A percentile compares a stretch with the other conserved stretches of the same genome.
Evolutionary conservation across 2,113 vertebrate species (phyloP).

Genomic region (Notothenia rossii): DNA sequence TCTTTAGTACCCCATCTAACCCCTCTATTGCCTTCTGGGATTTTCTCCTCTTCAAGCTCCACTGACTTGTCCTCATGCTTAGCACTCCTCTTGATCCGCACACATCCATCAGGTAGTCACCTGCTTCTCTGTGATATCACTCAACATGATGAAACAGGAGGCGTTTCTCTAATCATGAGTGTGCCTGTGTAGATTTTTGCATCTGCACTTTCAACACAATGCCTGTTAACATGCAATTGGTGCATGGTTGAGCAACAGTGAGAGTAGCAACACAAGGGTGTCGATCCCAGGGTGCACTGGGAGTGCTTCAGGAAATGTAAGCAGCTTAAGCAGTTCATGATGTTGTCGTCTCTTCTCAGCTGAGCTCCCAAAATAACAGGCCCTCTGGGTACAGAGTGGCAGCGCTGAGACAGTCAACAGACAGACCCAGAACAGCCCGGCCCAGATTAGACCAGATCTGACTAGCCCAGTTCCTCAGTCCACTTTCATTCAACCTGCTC

Average conservation of each 20-base stretch:
- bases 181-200: neutral
- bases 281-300: slow-evolving; percentile 70
- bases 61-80: slow-evolving; percentile 28
- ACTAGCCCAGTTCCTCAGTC: slow-evolving; percentile 62
- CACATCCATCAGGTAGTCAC: slow-evolving; percentile 35
- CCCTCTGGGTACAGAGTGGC: slow-evolving; percentile 73
- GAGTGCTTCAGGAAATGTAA: slow-evolving; percentile 80
- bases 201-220: neutral
- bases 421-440: slow-evolving; percentile 72
- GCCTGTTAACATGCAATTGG: slow-evolving; percentile 37
- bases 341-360: slow-evolving; percentile 81
- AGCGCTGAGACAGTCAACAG: slow-evolving; percentile 73
- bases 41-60: slow-evolving; percentile 39
- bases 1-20: slow-evolving; percentile 1
- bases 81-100: slow-evolving; percentile 3
- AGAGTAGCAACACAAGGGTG: slow-evolving; percentile 50
- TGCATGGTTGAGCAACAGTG: slow-evolving; percentile 51
- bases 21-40: neutral
- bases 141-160: slow-evolving; percentile 2
- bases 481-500: slow-evolving; percentile 53
- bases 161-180: neutral
- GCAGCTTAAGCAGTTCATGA: slow-evolving; percentile 78
- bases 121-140: slow-evolving; percentile 24
- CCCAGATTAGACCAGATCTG: slow-evolving; percentile 73
- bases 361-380: slow-evolving; percentile 83